Base-by-base conservation (phyloP, 2,888 invertebrate genomes). In the Amaurobius ferox region DNA sequence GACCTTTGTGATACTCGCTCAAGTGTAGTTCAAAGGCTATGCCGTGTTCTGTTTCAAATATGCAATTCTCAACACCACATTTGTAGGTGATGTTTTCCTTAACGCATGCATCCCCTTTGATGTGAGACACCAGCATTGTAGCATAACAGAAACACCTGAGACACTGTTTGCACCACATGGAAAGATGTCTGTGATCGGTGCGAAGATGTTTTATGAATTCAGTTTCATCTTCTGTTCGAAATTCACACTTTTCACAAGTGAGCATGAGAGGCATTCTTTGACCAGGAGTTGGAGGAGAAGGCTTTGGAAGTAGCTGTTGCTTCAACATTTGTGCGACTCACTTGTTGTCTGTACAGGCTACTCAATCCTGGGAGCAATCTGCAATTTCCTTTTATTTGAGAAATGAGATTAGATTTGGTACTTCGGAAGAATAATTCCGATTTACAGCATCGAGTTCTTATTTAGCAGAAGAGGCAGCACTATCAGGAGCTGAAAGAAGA, bases 151-250 rank as follows among this genome's bases (percentile, higher is more conserved):
- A 86, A 26, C 86, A 86, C 35, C 76, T 79, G 0, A 79, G 79
- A 64, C 86, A 86, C 7, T 30, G 30, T 66, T 86, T 86, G 28
- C 86, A 86, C 86, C 86, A 86, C 86, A 86, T 78, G 19, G 86
- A 86, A 11, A 86, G 35, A 40, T 86, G 79, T 0, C 86, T 30
- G 35, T 86, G 86, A 64, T 86, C 86, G 7, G 86, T 79, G 9
- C 86, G 68, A 29, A 76, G 68, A 39, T 86, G 86, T 26, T 86
- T 86, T 74, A 86, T 86, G 30, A 86, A 86, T 30, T 86, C 86
- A n/a, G 44, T 13, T 28, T 86, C 86, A 9, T 86, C 76, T 6
- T 0, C 6, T 3, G 79, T 71, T 11, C 68, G 79, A 26, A 44
- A 86, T n/a, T 79, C 79, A 64, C 86, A 86, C 0, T 79, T 79